Evolutionary conservation across 2,797 vertebrate genomes (phyloP), one percentile per base, ranked within the genome.

Genomic region (Phylloscopus collybita): DNA sequence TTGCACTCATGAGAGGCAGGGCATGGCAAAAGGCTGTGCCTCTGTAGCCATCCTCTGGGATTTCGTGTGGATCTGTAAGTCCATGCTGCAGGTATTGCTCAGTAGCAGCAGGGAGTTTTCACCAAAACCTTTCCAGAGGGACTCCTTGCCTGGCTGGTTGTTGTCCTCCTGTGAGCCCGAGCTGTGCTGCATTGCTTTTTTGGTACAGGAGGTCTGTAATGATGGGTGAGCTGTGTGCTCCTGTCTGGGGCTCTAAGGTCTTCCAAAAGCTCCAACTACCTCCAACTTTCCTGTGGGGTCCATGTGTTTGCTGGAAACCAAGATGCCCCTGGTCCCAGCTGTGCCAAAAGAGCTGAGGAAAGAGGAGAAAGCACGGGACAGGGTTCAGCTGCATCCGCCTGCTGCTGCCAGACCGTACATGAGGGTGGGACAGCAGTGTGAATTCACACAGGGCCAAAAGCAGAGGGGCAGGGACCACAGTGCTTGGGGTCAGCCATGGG

Each of bases 361-460:
- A 66, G 40, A 61, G 44, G 20, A 62, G 51, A 40, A 27, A 54
- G 64, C 36, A 11, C 0, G 0, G 61, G 80, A 32, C 16, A 66
- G 26, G 32, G 38, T 30, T 83, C 60, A 76, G 65, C 36, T 67
- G 27, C 57, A 60, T 19, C 50, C 5, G 5, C 42, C 54, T 76
- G 42, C 51, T 61, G 60, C 56, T 66, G 62, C 72, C 75, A 59
- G 23, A 20, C 22, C 0, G 0, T 29, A 2, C 4, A 1, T 0
- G 2, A 49, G 42, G 34, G 15, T 57, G 3, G 21, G 27, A 19
- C 1, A 3, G 38, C 0, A 0, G 16, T 2, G 2, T 54, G 60
- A 50, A 38, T 54, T 66, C 44, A 53, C 49, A 25, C 16, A 15
- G 27, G 38, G 47, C n/a, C 18, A 76, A 49, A 70, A 73, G 42